phyloP scores from a whole-genome alignment of 2,888 invertebrate species.

The Clivina fossor region DNA sequence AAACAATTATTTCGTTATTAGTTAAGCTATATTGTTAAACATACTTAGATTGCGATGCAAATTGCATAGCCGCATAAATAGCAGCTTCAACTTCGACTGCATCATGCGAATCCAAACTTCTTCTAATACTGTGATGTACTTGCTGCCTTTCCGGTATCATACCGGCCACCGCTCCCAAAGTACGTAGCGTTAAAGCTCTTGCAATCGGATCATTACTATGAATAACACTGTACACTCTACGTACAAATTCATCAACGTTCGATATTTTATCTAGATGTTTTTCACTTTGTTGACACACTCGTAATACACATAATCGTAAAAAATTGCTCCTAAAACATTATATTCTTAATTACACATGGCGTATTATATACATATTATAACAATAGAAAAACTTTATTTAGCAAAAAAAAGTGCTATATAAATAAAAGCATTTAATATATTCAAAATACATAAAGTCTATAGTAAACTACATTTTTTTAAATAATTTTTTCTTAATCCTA shows the following conservation, averaged over 20 bases:
- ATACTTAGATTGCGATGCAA: constrained; percentile 90
- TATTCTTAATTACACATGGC: too few species aligned
- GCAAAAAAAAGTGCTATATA: too few species aligned
- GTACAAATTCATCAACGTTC: constrained; percentile 91
- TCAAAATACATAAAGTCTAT: too few species aligned
- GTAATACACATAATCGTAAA: constrained; percentile 84
- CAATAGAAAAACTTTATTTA: too few species aligned
- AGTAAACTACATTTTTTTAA: too few species aligned
- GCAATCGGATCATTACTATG: constrained; percentile 98
- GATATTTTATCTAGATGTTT: constrained; percentile 94
- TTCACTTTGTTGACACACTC: constrained; percentile 94
- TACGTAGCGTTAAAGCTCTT: constrained; percentile 83
- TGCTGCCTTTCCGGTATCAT: constrained; percentile 93
- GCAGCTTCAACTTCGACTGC: constrained; percentile 95
- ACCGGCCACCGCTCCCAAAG: constrained; percentile 88
- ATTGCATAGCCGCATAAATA: constrained; percentile 90
- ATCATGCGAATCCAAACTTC: constrained; percentile 91
- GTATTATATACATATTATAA: too few species aligned
- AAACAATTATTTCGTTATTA: background rate
- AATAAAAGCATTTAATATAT: too few species aligned
- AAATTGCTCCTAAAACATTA: constrained; percentile 84
- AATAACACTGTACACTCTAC: constrained; percentile 88
- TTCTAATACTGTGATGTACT: constrained; percentile 91
- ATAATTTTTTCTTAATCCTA: too few species aligned
- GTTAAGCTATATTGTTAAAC: background rate